Conservation (phyloP, 30 jellyfish, hydroid and myxozoan species). For the Hydra vulgaris region DNA sequence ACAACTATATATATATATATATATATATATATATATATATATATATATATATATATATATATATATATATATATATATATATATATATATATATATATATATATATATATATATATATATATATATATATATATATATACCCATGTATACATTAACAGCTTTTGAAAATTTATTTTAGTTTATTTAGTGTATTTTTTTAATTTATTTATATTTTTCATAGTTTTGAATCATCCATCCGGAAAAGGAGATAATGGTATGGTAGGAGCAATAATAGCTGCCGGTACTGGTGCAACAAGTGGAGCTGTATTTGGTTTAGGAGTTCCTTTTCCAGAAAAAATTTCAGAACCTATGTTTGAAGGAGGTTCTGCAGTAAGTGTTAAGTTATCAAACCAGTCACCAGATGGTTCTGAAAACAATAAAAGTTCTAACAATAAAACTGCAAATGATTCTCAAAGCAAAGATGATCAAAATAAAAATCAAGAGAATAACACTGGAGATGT, state of each 20-base stretch:
- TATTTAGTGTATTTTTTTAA: no score
- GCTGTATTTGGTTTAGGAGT: constrained; percentile 15
- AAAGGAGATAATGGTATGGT: constrained; percentile 1
- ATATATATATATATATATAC: no score
- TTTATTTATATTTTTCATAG: constrained; percentile 1
- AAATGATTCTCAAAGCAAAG: background rate
- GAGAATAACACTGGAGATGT: constrained; percentile 13
- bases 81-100: no score
- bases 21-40: no score
- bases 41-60: no score
- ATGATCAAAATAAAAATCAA: background rate
- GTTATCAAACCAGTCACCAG: background rate
- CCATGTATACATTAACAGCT: no score
- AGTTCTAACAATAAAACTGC: background rate
- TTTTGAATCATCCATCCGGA: constrained; percentile 24
- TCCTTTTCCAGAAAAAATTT: background rate
- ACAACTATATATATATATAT: no score
- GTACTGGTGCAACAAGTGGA: constrained; percentile 29
- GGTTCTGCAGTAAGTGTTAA: background rate
- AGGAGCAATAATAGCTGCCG: constrained; percentile 23
- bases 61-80: no score
- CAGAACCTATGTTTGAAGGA: background rate
- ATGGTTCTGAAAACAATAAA: background rate
- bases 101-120: no score
- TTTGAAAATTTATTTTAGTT: no score